Evolutionary conservation across 2,113 vertebrate genomes (phyloP), one percentile per base, ranked within the genome.

Genomic region (Spea multiplicata): DNA sequence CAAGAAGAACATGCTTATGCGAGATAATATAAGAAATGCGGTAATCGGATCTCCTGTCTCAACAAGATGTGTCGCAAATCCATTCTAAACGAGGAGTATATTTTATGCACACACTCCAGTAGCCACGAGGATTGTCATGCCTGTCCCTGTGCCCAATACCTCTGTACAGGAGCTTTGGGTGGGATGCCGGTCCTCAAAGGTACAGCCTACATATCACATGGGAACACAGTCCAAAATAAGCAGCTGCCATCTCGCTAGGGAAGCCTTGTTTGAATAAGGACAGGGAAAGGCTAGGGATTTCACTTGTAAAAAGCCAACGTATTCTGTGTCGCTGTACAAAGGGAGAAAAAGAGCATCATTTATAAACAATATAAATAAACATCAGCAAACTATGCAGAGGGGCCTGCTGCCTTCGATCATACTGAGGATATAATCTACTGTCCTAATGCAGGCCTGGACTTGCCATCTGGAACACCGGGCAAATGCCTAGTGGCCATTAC

Each of bases 11-110:
- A 61, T 69, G 74, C 45, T 76, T 46, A 4, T 57, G 0, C 10
- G 57, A 57, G 65, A 67, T 7, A 76, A 16, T 9, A 76, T 61
- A 57, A 14, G 13, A 57, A 30, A 30, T 30, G 30, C 30, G 52
- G 74, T 76, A 68, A 48, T 44, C 65, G 68, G 45, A 53, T 49
- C 65, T 57, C 65, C 64, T 76, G 75, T 48, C 52, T 5, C 44
- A 55, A 76, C 74, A 55, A 57, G 73, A 65, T 59, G 55, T 4
- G 55, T 59, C 4, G 14, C 10, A 52, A 48, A 12, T 48, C n/a
- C 50, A 44, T 8, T n/a, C 49, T 12, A 17, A 71, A 44, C 4
- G n/a, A 7, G 45, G 65, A 75, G 66, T 67, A 76, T 14, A 67
- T 69, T 46, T 1, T 47, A 44, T 49, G 17, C 53, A 69, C 14